Percentiles rank a stretch among this genome's conserved stretches.
These are phyloP conservation scores for Vulpes vulpes DNA, from an alignment of 2,113 vertebrate species.

Conservation along the genomic window DNA sequence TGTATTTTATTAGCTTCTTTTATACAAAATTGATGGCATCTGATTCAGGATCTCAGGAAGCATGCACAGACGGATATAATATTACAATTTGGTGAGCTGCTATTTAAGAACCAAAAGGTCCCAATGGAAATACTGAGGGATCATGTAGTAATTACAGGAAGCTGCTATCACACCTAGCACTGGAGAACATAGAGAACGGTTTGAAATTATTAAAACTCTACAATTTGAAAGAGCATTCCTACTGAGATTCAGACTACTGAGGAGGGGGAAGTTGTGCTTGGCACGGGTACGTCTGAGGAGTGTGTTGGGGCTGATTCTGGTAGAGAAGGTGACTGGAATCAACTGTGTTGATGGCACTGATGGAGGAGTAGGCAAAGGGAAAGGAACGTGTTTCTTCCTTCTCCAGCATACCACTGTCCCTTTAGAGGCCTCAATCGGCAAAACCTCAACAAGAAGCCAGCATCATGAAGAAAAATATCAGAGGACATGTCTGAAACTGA, in stretches of 20 bases:
- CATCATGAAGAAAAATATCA: not conserved
- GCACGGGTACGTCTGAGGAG: not conserved
- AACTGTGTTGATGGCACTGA: not conserved
- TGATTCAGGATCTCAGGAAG: not conserved
- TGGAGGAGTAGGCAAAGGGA: not conserved
- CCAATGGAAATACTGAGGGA: not conserved
- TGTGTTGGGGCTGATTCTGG: not conserved
- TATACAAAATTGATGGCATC: not conserved
- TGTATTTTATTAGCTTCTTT: not conserved
- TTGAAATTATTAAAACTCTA: not conserved
- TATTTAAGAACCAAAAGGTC: not conserved
- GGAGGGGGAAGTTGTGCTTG: fast-evolving
- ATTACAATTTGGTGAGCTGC: not conserved
- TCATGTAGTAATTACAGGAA: not conserved
- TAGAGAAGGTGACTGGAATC: too few relatives aligned
- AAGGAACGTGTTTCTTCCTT: not conserved
- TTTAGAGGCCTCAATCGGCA: not conserved
- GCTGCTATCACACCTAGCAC: not conserved
- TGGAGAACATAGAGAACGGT: not conserved
- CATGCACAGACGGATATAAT: not conserved
- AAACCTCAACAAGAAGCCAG: not conserved
- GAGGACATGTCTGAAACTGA: not conserved
- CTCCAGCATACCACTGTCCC: not conserved
- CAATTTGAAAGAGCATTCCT: not conserved
- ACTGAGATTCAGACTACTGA: too few relatives aligned